Percentiles rank a stretch among this genome's conserved stretches.
Evolutionary conservation across 2,797 vertebrate species (phyloP).

Genomic region (Glyptemys insculpta): DNA sequence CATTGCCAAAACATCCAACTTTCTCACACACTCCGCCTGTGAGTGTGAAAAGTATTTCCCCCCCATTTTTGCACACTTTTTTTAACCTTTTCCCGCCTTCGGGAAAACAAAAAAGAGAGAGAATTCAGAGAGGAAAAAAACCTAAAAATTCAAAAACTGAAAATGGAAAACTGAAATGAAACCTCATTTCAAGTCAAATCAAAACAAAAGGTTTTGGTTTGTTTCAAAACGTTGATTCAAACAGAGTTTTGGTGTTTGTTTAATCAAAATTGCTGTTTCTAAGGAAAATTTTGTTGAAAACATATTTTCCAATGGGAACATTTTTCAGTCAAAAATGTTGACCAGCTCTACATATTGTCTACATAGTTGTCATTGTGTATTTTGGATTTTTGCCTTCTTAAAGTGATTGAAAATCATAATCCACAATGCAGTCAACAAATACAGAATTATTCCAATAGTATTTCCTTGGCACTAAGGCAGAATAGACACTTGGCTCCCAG

Average conservation of each 20-base stretch:
- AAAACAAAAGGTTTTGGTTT: neutral
- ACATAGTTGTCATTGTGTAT: neutral
- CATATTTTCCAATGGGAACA: neutral
- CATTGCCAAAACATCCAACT: neutral
- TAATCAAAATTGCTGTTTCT: neutral
- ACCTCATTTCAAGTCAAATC: neutral
- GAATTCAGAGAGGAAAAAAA: neutral
- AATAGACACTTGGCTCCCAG: neutral
- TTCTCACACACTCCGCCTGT: constrained; percentile 13
- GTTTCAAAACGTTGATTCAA: neutral
- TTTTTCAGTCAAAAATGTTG: neutral
- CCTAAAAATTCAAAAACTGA: neutral
- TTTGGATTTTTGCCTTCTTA: neutral
- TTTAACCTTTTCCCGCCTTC: neutral
- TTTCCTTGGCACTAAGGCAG: neutral
- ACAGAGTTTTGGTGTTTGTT: neutral
- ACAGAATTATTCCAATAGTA: neutral
- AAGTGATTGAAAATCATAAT: neutral
- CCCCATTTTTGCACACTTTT: neutral
- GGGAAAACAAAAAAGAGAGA: neutral
- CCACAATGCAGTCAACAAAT: neutral
- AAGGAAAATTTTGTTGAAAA: neutral
- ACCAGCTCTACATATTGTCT: neutral
- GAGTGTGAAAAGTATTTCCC: neutral
- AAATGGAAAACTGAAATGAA: neutral